phyloP scores from a whole-genome alignment of 92 coral and sea anemone genomes.

The Zoanthus sansibaricus region DNA sequence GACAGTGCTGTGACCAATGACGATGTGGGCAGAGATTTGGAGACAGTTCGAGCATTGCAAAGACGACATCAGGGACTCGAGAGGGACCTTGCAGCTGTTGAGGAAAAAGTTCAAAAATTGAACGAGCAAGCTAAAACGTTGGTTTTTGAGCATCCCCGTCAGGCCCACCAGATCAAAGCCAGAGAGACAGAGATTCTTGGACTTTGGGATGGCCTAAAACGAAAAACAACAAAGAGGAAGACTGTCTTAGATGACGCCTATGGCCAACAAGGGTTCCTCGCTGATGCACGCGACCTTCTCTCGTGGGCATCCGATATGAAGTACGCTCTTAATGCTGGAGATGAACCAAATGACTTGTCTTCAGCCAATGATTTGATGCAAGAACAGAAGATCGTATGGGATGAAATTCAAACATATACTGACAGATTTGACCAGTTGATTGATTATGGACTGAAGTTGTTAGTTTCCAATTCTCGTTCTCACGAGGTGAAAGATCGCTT shows the following conservation, averaged over 20 bases:
- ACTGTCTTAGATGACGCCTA: conserved; percentile 87
- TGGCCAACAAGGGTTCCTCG: conserved; percentile 97
- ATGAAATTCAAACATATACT: conserved; percentile 87
- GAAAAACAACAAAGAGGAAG: conserved; percentile 79
- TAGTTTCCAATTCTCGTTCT: conserved; percentile 78
- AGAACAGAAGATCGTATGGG: conserved; percentile 81
- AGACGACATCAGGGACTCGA: conserved; percentile 97
- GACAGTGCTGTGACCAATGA: conserved; percentile 69
- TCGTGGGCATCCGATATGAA: conserved; percentile 86
- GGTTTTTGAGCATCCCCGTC: conserved; percentile 90
- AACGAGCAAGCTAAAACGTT: conserved; percentile 88
- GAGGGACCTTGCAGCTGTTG: conserved; percentile 93
- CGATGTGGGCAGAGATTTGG: conserved; percentile 84
- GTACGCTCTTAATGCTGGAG: conserved; percentile 70
- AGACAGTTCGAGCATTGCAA: conserved; percentile 94
- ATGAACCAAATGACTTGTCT: conserved; percentile 82
- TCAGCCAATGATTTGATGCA: conserved; percentile 84
- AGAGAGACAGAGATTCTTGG: conserved; percentile 83
- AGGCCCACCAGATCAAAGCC: conserved; percentile 86
- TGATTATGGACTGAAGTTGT: conserved; percentile 82
- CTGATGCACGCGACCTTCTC: conserved; percentile 92
- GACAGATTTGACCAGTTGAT: conserved; percentile 94
- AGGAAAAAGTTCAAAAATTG: conserved; percentile 82
- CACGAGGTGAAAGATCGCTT: conserved; percentile 79
- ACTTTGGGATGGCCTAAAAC: conserved; percentile 85